Percentiles rank a stretch among this genome's conserved stretches.
Conservation (phyloP, 1,140 invertebrate genomes). For the Drosophila oshimai region DNA sequence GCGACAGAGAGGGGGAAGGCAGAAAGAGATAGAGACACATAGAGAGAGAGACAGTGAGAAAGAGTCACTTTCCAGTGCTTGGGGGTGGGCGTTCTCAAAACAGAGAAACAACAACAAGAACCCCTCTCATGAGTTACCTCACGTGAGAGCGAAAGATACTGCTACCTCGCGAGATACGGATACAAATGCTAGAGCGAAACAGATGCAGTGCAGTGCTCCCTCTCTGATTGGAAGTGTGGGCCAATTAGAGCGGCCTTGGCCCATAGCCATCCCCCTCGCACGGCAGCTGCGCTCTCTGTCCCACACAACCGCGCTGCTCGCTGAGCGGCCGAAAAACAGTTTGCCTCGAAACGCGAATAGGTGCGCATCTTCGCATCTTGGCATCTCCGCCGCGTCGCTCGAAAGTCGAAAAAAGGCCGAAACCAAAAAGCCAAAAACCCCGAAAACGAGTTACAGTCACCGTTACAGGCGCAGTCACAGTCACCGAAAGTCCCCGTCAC, state of each 20-base stretch:
- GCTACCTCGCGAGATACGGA: no score
- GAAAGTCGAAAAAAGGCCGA: conserved; percentile 19
- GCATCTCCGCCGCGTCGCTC: conserved; percentile 19
- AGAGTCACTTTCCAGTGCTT: conserved; percentile 56
- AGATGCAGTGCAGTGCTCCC: conserved; percentile 12
- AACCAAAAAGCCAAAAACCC: background rate
- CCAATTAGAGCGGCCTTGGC: conserved; percentile 28
- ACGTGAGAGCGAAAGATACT: no score
- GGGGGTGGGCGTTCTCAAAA: conserved; percentile 64
- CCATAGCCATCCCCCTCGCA: conserved; percentile 7
- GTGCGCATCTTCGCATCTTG: conserved; percentile 58
- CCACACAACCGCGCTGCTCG: conserved; percentile 2
- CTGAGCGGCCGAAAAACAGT: conserved; percentile 51
- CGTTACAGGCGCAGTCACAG: conserved; percentile 13
- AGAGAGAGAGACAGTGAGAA: no score
- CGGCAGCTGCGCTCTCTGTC: conserved; percentile 5
- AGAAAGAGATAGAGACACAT: conserved; percentile 25
- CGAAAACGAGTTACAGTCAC: conserved; percentile 20
- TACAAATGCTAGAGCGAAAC: no score
- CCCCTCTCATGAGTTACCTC: no score
- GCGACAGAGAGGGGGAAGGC: conserved; percentile 47
- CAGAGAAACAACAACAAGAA: conserved; percentile 24
- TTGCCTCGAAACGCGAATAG: conserved; percentile 77
- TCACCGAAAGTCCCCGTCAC: conserved; percentile 38
- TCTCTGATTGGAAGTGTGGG: conserved; percentile 42